These are phyloP conservation scores for Capreolus pygargus DNA, from an alignment of 2,113 vertebrate species.

Conservation along the genomic window DNA sequence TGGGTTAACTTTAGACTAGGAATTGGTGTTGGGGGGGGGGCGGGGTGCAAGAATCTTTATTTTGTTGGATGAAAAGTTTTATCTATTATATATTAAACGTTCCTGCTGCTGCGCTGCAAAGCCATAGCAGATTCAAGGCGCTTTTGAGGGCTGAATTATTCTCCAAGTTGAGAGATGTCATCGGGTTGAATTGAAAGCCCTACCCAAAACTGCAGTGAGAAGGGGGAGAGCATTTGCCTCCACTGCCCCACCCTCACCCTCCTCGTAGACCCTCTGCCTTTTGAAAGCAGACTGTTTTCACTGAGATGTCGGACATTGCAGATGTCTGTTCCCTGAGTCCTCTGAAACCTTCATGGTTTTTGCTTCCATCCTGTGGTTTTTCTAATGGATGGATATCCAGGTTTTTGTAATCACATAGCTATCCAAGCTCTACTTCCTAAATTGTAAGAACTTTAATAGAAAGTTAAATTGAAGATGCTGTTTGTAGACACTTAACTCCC, in stretches of 20 bases:
- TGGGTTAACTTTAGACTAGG: not conserved
- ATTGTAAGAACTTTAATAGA: not conserved
- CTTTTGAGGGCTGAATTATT: not conserved
- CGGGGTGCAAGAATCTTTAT: not conserved
- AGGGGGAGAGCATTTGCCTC: not conserved
- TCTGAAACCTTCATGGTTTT: not conserved
- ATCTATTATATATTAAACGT: not conserved
- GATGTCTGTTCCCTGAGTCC: not conserved
- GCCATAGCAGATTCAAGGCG: not conserved
- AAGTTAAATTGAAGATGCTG: not conserved
- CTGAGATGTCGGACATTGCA: not conserved
- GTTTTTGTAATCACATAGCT: not conserved
- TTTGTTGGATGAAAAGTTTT: not conserved
- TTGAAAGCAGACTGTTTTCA: not conserved
- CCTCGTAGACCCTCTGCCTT: not conserved
- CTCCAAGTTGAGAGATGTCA: not conserved
- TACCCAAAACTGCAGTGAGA: not conserved
- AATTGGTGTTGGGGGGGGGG: not conserved
- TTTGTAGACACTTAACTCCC: not conserved
- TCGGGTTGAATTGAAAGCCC: not conserved
- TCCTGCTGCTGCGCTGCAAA: not conserved
- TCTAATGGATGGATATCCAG: not conserved
- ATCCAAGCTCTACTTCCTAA: not conserved
- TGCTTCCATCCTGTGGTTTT: not conserved
- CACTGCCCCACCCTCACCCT: not conserved